Percentiles rank a stretch among this genome's conserved stretches.
Conservation (phyloP, 2,888 invertebrate genomes). For the Megaustenia siamemsis region DNA sequence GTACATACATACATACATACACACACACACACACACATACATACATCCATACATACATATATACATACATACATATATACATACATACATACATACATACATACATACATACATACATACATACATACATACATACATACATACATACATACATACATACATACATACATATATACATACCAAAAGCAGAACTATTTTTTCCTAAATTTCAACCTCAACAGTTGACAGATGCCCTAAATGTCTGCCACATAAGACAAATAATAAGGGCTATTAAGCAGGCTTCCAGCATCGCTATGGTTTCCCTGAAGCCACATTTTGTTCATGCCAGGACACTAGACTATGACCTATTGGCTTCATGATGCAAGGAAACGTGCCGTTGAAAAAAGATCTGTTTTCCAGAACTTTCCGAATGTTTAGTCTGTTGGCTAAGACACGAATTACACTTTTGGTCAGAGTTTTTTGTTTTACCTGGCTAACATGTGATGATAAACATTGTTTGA, state of each 20-base stretch:
- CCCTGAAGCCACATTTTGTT: background rate
- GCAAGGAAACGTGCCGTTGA: background rate
- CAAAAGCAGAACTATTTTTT: too few relatives aligned
- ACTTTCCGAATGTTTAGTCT: conserved; percentile 4
- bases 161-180: too few relatives aligned
- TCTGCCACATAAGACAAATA: background rate
- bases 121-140: too few relatives aligned
- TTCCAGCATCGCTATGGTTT: background rate
- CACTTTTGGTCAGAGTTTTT: background rate
- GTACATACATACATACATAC: too few relatives aligned
- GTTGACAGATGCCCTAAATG: background rate
- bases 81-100: background rate
- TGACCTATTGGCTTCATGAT: background rate
- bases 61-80: background rate
- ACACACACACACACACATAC: too few relatives aligned
- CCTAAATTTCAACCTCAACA: background rate
- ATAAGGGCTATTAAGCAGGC: background rate
- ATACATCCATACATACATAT: too few relatives aligned
- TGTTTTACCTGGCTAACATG: background rate
- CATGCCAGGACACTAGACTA: background rate
- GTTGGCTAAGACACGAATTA: background rate
- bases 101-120: too few relatives aligned
- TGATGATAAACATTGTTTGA: background rate
- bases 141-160: too few relatives aligned
- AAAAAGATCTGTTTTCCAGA: background rate